Evolutionary conservation across 2,888 invertebrate species (phyloP), one percentile per base, ranked within the genome.

Genomic region (Epirrhoe alternata): DNA sequence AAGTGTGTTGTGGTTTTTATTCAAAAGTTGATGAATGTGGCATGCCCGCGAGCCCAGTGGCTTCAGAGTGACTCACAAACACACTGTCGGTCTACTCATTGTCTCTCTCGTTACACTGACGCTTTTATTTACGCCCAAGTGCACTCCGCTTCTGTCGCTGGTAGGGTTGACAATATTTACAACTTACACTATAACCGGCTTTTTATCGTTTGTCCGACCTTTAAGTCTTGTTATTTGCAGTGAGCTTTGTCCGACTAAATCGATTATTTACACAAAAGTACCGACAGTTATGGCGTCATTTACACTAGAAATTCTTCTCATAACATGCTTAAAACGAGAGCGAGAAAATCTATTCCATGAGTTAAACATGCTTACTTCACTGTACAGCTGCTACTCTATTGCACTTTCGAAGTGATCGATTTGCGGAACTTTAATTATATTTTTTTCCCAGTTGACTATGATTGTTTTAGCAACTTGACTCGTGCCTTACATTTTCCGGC

Each of bases 71-170:
- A 87, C 89, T 81, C 87, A 84, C 88, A 84, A 88, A 87, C 90
- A 89, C 88, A 90, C 89, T 91, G 91, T 90, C 89, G 90, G 86
- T 86, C 82, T 58, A 54, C 83, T 84, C 89, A 90, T 92, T 90
- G 92, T 92, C 87, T 88, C 82, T 84, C 84, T 87, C 87, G 87
- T 89, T 88, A 91, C 88, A 86, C 77, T 87, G 86, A 84, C 86
- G 90, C 82, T 91, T 92, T 92, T 93, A 92, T 92, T 93, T 91
- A 92, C 91, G 89, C 90, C 86, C 87, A 90, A 92, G 92, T 91
- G 90, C 92, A 90, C 92, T 92, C 86, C 79, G 86, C 84, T 84
- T 86, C 86, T 85, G 88, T 89, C 86, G 24, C 47, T 35, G n/a
- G 31, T 56, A 60, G 64, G 56, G 64, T 42, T 58, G 63, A 10